Conservation (phyloP, 2,888 invertebrate species). For the Drosophila rellima region DNA sequence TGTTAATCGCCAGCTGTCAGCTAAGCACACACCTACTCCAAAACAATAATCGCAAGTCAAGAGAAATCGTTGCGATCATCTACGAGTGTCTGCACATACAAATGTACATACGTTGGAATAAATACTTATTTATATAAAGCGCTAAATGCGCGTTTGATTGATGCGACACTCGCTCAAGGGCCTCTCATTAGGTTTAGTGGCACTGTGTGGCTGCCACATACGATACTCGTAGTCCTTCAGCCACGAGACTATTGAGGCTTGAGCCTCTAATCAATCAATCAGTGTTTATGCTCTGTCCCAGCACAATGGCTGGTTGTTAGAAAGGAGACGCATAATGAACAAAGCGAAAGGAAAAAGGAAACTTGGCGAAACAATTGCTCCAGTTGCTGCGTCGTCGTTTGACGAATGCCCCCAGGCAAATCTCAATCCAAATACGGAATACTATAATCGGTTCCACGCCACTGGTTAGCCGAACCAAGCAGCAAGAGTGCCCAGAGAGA, state of each 20-base stretch:
- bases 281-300: conserved; percentile 67
- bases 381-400: conserved; percentile 63
- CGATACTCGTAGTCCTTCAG: conserved; percentile 22
- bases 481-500: conserved; percentile 21
- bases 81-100: conserved; percentile 2
- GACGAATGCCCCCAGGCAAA: conserved; percentile 75
- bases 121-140: conserved; percentile 61
- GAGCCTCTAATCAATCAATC: conserved; percentile 82
- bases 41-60: conserved; percentile 78
- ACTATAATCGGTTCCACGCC: conserved; percentile 83
- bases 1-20: conserved; percentile 76
- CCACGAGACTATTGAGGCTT: conserved; percentile 26
- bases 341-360: conserved; percentile 44
- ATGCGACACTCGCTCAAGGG: conserved; percentile 79
- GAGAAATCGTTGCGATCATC: conserved; percentile 62
- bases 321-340: conserved; percentile 59
- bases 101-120: conserved; percentile 26
- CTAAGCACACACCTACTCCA: conserved; percentile 46
- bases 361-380: conserved; percentile 75
- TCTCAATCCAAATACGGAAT: conserved; percentile 73
- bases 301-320: conserved; percentile 18
- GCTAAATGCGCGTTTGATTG: conserved; percentile 79
- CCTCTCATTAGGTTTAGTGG: conserved; percentile 76
- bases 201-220: conserved; percentile 35
- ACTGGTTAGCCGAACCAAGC: conserved; percentile 59